Conservation (phyloP, 2,797 vertebrate genomes). For the Gymnodraco acuticeps region DNA sequence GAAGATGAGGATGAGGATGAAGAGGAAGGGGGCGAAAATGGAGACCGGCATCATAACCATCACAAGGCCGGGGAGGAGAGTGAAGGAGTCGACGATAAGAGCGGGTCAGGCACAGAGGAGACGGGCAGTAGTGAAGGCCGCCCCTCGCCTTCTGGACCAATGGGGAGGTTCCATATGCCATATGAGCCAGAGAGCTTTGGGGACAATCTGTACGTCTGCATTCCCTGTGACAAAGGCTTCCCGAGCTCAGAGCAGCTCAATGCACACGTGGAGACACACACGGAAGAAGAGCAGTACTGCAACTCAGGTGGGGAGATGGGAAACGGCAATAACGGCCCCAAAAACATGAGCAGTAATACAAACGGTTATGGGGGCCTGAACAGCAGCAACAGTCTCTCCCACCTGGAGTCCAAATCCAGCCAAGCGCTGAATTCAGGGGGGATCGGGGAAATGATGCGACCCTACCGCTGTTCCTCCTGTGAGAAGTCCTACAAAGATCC, state of each 20-base stretch:
- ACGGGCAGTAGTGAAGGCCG: constrained; percentile 96
- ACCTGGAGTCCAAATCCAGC: constrained; percentile 83
- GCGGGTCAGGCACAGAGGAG: constrained; percentile 96
- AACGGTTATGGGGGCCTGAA: constrained; percentile 82
- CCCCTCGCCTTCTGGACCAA: constrained; percentile 87
- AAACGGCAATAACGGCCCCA: constrained; percentile 82
- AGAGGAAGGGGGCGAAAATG: constrained; percentile 87
- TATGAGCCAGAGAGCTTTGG: constrained; percentile 98
- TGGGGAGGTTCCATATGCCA: constrained; percentile 94
- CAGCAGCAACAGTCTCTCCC: constrained; percentile 80
- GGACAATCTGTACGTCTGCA: constrained; percentile 98
- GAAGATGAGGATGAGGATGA: constrained; percentile 93
- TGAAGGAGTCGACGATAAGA: constrained; percentile 90
- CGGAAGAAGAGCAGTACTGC: constrained; percentile 94
- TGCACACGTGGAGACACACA: constrained; percentile 98
- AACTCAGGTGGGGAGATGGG: constrained; percentile 83
- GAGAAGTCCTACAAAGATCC: constrained; percentile 99
- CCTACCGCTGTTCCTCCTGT: constrained; percentile 95
- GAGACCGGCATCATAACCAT: constrained; percentile 82
- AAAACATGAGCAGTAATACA: constrained; percentile 73
- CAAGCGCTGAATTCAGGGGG: constrained; percentile 84
- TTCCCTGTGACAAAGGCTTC: constrained; percentile 98
- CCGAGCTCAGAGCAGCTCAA: constrained; percentile 99
- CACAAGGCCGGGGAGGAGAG: constrained; percentile 84
- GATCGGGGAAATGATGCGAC: constrained; percentile 93